phyloP scores from a whole-genome alignment of 53 echinoderm and acorn worm genomes.

The Paracentrotus lividus region DNA sequence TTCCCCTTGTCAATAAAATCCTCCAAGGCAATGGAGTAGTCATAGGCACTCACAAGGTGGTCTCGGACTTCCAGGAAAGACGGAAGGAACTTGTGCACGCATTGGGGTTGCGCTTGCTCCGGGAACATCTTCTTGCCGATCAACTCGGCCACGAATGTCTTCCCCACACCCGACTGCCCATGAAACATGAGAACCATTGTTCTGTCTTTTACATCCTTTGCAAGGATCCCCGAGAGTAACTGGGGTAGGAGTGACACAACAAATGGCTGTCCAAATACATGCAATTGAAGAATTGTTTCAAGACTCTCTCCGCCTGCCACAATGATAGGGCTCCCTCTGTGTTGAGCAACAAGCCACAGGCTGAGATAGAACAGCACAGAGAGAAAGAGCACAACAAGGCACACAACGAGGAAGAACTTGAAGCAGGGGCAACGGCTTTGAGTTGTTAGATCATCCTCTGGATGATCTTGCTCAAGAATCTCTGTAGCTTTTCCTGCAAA shows the following conservation, averaged over 20 bases:
- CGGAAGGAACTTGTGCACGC: slow-evolving; percentile 76
- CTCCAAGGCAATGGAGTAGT: slow-evolving; percentile 63
- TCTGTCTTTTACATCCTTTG: slow-evolving; percentile 11
- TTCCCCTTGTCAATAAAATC: slow-evolving; percentile 58
- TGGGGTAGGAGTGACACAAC: slow-evolving; percentile 68
- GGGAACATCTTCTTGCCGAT: slow-evolving; percentile 70
- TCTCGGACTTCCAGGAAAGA: slow-evolving; percentile 56
- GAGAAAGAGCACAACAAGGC: slow-evolving; percentile 53
- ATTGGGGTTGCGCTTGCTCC: slow-evolving; percentile 20
- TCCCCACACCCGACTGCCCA: slow-evolving; percentile 92
- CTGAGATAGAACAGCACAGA: slow-evolving; percentile 70
- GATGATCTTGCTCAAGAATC: slow-evolving; percentile 84
- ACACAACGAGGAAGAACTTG: slow-evolving; percentile 43
- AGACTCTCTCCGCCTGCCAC: slow-evolving; percentile 54
- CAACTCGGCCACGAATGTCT: slow-evolving; percentile 83
- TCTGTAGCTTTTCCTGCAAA: slow-evolving; percentile 64
- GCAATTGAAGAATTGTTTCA: slow-evolving; percentile 55
- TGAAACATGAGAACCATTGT: slow-evolving; percentile 86
- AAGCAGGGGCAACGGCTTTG: slow-evolving; percentile 74
- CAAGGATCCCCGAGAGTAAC: slow-evolving; percentile 50
- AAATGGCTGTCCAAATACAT: slow-evolving; percentile 83
- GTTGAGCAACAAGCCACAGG: slow-evolving; percentile 64
- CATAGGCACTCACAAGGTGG: slow-evolving; percentile 48
- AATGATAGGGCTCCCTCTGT: slow-evolving; percentile 60
- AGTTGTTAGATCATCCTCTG: slow-evolving; percentile 70